phyloP scores from a whole-genome alignment of 2,888 invertebrate species.

The Drepana falcataria region DNA sequence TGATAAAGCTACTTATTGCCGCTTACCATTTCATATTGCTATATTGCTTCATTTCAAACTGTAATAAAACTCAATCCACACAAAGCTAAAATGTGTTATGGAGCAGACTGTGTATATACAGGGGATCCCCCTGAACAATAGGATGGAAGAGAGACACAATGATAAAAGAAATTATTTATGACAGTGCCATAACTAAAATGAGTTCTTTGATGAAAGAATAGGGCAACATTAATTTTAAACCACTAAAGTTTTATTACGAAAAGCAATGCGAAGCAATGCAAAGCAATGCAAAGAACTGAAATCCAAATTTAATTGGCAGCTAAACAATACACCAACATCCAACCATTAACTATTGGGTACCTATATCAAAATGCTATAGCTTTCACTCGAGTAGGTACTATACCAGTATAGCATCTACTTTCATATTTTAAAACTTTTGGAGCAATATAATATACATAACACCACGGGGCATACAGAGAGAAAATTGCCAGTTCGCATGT shows the following conservation, averaged over 20 bases:
- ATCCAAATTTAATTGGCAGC: no score
- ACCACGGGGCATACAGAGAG: no score
- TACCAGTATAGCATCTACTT: no score
- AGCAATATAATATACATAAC: no score
- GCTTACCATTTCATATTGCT: neutral
- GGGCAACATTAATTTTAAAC: constrained; percentile 9
- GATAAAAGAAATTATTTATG: constrained; percentile 70
- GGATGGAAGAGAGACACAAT: constrained; percentile 42
- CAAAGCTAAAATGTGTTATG: neutral
- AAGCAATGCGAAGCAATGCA: neutral
- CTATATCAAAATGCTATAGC: no score
- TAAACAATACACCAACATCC: no score
- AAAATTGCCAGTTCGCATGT: no score
- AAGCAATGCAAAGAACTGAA: no score
- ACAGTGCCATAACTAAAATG: constrained; percentile 47
- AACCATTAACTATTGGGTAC: no score
- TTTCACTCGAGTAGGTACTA: no score
- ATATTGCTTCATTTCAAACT: neutral
- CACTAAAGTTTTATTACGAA: neutral
- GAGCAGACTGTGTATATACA: no score
- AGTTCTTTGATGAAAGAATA: constrained; percentile 26
- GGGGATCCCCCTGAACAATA: neutral
- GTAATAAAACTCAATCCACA: neutral
- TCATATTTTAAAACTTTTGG: no score
- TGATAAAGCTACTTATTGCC: neutral